Evolutionary conservation across 2,113 vertebrate species (phyloP).

Genomic region (Gobius niger): DNA sequence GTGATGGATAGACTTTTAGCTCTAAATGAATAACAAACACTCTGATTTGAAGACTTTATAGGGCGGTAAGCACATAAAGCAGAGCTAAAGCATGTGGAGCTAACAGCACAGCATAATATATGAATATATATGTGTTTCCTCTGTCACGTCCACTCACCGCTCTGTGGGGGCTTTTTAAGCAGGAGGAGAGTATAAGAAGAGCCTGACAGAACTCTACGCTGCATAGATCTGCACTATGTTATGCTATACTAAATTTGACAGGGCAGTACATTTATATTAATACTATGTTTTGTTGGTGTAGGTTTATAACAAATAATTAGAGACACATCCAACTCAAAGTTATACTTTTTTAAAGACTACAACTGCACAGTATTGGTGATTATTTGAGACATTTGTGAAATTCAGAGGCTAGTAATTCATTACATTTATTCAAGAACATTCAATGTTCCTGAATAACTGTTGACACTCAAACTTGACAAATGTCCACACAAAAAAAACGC

Average conservation of each 20-base stretch:
- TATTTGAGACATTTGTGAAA: no score
- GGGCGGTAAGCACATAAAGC: slow-evolving; percentile 17
- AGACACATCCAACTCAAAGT: no score
- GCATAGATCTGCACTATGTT: neutral
- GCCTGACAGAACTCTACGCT: no score
- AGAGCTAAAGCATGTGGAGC: slow-evolving; percentile 11
- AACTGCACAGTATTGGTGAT: no score
- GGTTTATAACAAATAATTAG: no score
- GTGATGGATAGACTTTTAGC: slow-evolving; percentile 36
- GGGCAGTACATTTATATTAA: neutral
- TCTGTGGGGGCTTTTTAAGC: slow-evolving; percentile 7
- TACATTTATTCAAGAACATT: no score
- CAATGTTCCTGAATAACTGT: no score
- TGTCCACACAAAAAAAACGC: no score
- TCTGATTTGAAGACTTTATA: neutral
- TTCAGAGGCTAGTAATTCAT: no score
- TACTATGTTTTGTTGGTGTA: neutral
- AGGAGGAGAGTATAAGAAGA: neutral
- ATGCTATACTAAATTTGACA: no score
- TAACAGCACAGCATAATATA: slow-evolving; percentile 10
- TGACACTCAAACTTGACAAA: no score
- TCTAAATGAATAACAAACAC: slow-evolving; percentile 20
- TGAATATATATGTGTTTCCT: neutral
- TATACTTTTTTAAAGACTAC: no score
- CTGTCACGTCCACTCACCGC: slow-evolving; percentile 6